Conservation (phyloP, 2,888 invertebrate genomes). For the Spisula solida region DNA sequence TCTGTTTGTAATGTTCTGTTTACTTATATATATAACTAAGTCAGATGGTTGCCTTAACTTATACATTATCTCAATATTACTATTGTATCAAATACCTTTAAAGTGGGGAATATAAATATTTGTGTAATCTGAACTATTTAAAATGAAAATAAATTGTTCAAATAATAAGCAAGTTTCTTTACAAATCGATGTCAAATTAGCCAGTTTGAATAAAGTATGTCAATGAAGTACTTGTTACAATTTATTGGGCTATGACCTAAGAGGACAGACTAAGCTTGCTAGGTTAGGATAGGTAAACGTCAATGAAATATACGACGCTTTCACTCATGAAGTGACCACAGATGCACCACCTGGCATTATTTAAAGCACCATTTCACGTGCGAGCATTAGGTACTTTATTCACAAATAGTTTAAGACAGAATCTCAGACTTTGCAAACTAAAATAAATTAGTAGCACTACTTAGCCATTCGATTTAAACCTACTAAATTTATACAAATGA, state of each 20-base stretch:
- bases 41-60: not conserved
- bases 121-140: not conserved
- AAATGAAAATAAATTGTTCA: not conserved
- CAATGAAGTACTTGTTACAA: not conserved
- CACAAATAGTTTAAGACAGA: too few relatives aligned
- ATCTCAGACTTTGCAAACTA: too few relatives aligned
- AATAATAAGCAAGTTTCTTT: not conserved
- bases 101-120: not conserved
- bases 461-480: too few relatives aligned
- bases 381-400: too few relatives aligned
- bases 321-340: too few relatives aligned
- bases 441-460: too few relatives aligned
- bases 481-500: too few relatives aligned
- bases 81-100: not conserved
- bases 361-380: too few relatives aligned
- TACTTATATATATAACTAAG: too few relatives aligned
- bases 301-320: too few relatives aligned
- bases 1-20: too few relatives aligned
- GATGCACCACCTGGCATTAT: too few relatives aligned
- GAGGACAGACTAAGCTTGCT: not conserved
- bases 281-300: not conserved
- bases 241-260: not conserved
- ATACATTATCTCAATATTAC: not conserved
- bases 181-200: not conserved
- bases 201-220: not conserved